Conservation (phyloP, 1,140 invertebrate species). For the Nasonia vitripennis region DNA sequence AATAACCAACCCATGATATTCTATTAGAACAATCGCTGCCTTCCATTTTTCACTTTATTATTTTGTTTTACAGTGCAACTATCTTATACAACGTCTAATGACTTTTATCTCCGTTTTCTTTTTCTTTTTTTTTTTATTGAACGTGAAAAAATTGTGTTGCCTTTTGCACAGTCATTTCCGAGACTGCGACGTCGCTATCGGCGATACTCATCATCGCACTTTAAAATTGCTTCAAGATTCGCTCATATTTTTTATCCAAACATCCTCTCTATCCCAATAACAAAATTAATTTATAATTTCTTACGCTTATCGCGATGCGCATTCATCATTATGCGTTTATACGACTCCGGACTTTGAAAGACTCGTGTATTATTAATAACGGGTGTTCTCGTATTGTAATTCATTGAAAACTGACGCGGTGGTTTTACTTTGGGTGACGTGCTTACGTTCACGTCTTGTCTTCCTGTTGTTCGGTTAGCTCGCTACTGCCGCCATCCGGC, state of each 20-base stretch:
- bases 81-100: background rate
- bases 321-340: background rate
- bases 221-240: constrained; percentile 9
- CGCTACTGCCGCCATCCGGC: background rate
- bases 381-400: background rate
- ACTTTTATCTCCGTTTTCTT: background rate
- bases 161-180: constrained; percentile 36
- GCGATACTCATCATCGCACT: background rate
- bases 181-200: constrained; percentile 6
- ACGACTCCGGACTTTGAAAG: constrained; percentile 28
- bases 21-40: constrained; percentile 38
- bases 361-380: constrained; percentile 16
- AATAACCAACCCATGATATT: constrained; percentile 35
- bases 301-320: background rate
- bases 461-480: background rate
- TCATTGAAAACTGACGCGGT: background rate
- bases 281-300: constrained; percentile 19
- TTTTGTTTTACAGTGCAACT: constrained; percentile 43
- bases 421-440: background rate
- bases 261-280: constrained; percentile 15
- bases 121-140: constrained; percentile 32
- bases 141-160: constrained; percentile 41
- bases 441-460: constrained; percentile 29
- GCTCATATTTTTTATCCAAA: background rate
- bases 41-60: constrained; percentile 32